These are phyloP conservation scores for Kryphioiulus occultus DNA, from an alignment of 2,888 invertebrate species.

Conservation along the genomic window DNA sequence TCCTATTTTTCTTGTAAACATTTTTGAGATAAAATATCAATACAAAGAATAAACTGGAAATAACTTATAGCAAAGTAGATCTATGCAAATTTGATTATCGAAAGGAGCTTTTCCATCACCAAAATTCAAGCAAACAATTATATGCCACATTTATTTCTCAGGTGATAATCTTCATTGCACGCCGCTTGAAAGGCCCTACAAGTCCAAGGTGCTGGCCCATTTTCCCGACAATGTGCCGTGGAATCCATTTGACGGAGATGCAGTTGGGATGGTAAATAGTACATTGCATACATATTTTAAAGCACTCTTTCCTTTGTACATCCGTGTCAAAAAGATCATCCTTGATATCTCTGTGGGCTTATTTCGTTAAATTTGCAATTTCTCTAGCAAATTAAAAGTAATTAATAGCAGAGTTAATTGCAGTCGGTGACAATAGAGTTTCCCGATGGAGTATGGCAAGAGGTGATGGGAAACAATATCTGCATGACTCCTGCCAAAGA, in stretches of 20 bases:
- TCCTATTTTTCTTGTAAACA: too few relatives aligned
- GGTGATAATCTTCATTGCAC: slow-evolving; percentile 77
- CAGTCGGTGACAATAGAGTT: not conserved
- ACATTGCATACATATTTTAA: not conserved
- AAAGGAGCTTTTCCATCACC: too few relatives aligned
- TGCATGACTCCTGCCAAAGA: not conserved
- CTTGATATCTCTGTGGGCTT: too few relatives aligned
- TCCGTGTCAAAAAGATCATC: too few relatives aligned
- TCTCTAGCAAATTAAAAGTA: too few relatives aligned
- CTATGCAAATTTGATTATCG: too few relatives aligned
- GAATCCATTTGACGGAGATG: slow-evolving; percentile 88
- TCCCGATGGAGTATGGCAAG: not conserved
- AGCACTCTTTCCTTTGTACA: not conserved
- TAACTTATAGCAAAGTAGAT: too few relatives aligned
- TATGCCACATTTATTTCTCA: slow-evolving; percentile 63
- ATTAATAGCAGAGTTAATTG: too few relatives aligned
- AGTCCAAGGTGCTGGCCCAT: slow-evolving; percentile 90
- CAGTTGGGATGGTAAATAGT: slow-evolving; percentile 93
- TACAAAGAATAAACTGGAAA: too few relatives aligned
- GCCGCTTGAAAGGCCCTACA: slow-evolving; percentile 93
- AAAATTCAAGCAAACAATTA: not conserved
- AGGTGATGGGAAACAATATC: not conserved
- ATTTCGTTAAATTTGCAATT: too few relatives aligned
- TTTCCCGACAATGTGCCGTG: slow-evolving; percentile 90
- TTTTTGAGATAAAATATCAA: too few relatives aligned